phyloP scores from a whole-genome alignment of 2,113 vertebrate species.

The Festucalex cinctus region DNA sequence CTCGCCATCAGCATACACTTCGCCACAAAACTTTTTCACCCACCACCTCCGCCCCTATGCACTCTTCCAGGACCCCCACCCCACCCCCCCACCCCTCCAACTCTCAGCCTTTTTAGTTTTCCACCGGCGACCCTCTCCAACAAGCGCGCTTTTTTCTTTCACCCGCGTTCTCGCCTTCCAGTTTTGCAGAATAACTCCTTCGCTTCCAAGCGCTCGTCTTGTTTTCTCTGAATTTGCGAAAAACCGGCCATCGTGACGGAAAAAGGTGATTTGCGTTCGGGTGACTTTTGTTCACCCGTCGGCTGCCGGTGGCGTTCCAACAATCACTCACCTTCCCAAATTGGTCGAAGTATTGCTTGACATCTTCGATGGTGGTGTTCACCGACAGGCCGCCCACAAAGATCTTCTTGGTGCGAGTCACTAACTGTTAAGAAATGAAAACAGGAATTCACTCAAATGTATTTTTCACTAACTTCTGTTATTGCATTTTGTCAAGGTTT shows the following conservation, averaged over 20 bases:
- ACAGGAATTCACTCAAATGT: neutral
- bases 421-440: slow-evolving; percentile 79
- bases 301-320: neutral
- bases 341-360: slow-evolving; percentile 98
- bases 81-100: too few relatives aligned
- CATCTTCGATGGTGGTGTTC: slow-evolving; percentile 97
- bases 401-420: slow-evolving; percentile 99
- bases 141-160: slow-evolving; percentile 25
- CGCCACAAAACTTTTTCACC: slow-evolving; percentile 61
- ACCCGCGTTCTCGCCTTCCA: slow-evolving; percentile 33
- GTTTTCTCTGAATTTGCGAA: slow-evolving; percentile 15
- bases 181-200: slow-evolving; percentile 53
- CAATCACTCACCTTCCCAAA: slow-evolving; percentile 90
- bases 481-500: too few relatives aligned
- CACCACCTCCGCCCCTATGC: slow-evolving; percentile 19
- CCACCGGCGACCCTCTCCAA: slow-evolving; percentile 27
- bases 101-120: slow-evolving; percentile 54
- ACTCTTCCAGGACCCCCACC: slow-evolving; percentile 31
- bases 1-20: slow-evolving; percentile 61
- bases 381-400: slow-evolving; percentile 97
- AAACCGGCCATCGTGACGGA: slow-evolving; percentile 10
- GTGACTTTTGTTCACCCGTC: neutral
- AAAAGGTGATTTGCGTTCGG: neutral
- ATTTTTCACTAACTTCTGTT: neutral
- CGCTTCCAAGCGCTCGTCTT: slow-evolving; percentile 25